Conservation (phyloP, 1,140 invertebrate genomes). For the Pygmarrhopalites habei region DNA sequence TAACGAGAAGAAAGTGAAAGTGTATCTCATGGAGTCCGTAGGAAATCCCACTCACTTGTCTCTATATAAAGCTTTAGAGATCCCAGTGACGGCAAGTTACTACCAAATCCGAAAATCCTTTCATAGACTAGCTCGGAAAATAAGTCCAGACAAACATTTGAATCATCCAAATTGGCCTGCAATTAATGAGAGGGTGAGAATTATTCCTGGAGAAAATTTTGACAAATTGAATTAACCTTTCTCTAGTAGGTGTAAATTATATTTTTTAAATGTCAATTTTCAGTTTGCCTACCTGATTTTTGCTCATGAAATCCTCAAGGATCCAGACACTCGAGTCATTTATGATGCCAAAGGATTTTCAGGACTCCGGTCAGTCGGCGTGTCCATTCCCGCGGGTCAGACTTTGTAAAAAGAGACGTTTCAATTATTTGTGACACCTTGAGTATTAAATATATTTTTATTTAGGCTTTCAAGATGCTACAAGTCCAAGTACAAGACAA, state of each 20-base stretch:
- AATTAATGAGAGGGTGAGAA: conserved; percentile 4
- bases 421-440: not conserved
- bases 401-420: not conserved
- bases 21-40: no score
- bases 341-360: conserved; percentile 1
- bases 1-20: no score
- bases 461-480: not conserved
- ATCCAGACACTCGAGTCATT: not conserved
- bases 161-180: not conserved
- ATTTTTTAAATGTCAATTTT: not conserved
- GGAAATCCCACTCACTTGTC: no score
- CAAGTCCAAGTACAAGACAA: not conserved
- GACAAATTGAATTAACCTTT: no score
- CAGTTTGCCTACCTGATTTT: conserved; percentile 7
- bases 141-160: conserved; percentile 1
- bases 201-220: no score
- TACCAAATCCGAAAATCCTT: not conserved
- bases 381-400: not conserved
- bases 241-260: no score
- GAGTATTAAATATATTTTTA: not conserved
- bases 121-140: not conserved
- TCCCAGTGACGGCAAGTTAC: not conserved
- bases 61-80: not conserved
- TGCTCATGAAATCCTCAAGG: not conserved
- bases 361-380: not conserved